Conservation (phyloP, 2,797 vertebrate genomes). For the Esox lucius region DNA sequence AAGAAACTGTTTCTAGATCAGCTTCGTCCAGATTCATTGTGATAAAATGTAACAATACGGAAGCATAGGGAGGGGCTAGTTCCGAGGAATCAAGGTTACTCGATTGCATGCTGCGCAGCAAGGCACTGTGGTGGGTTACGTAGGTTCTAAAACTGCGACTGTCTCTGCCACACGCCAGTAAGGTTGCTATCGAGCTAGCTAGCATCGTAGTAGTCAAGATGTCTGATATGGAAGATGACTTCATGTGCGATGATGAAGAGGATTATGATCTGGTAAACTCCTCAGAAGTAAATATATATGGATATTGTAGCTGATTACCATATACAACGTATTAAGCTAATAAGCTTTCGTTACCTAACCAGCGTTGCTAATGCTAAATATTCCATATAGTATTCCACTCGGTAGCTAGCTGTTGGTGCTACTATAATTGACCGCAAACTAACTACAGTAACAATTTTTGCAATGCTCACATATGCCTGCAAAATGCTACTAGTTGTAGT, state of each 20-base stretch:
- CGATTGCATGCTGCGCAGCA: neutral
- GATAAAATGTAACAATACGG: neutral
- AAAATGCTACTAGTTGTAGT: too few species aligned
- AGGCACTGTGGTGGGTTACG: neutral
- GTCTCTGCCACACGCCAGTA: neutral
- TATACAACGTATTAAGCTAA: conserved; percentile 18
- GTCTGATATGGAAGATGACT: conserved; percentile 99
- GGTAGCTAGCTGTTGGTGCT: neutral
- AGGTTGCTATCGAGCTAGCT: neutral
- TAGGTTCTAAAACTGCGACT: neutral
- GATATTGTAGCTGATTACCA: conserved; percentile 1
- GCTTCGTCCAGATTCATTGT: neutral
- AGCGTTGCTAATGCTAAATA: neutral
- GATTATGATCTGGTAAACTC: conserved; percentile 95
- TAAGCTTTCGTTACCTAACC: conserved; percentile 9
- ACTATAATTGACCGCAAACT: neutral
- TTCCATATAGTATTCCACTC: neutral
- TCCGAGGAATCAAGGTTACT: neutral
- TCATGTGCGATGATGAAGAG: conserved; percentile 98
- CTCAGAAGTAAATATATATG: neutral
- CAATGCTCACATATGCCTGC: neutral
- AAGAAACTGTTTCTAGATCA: neutral
- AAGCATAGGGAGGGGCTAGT: neutral
- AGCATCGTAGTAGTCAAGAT: conserved; percentile 71
- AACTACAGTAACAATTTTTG: neutral